Base-by-base conservation (phyloP, 2,888 invertebrate species). In the Sinopyrophorus schimmeli region DNA sequence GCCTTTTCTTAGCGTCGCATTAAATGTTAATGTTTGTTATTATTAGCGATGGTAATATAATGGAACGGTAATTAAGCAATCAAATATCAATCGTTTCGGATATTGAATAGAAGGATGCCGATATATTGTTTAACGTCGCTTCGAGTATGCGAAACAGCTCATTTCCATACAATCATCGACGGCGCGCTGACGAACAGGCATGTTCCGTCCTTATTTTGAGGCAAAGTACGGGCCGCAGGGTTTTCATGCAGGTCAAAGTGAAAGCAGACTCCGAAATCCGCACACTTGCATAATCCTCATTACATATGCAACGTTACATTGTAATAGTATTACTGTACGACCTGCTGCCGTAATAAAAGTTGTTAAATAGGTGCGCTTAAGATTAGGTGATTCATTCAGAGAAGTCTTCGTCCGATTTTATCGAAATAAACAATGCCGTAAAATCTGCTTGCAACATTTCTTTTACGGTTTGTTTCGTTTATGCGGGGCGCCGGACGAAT, bases 191-290 rank as follows among this genome's bases (percentile, higher is more conserved):
- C 35, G 15, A 40, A 47, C 47, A 35, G 34, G 30, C 35, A 26
- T 42, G 48, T 31, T 48, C 38, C 48, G 37, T 48, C 48, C 31
- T 40, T 32, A 14, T n/a, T n/a, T n/a, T n/a, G n/a, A n/a, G n/a
- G n/a, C n/a, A 47, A 47, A 37, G 24, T 26, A 17, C 26, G 41
- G 40, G 42, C 42, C 41, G 41, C 38, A 15, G 42, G 43, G 32
- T 43, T n/a, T 38, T 21, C 49, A 30, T 39, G 17, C 48, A 42
- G 48, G 48, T 48, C 48, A 48, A 48, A 51, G 51, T 51, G 51
- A 51, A 51, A 51, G 51, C 35, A 28, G 28, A 15, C 47, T 37
- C 44, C 51, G 42, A 51, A 51, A 51, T 47, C 39, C 42, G 47
- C 40, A 42, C 26, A 28, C 26, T 51, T 51, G 38, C 46, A 41